These are phyloP conservation scores for Aphidius colemani DNA, from an alignment of 2,888 invertebrate genomes.

Conservation along the genomic window DNA sequence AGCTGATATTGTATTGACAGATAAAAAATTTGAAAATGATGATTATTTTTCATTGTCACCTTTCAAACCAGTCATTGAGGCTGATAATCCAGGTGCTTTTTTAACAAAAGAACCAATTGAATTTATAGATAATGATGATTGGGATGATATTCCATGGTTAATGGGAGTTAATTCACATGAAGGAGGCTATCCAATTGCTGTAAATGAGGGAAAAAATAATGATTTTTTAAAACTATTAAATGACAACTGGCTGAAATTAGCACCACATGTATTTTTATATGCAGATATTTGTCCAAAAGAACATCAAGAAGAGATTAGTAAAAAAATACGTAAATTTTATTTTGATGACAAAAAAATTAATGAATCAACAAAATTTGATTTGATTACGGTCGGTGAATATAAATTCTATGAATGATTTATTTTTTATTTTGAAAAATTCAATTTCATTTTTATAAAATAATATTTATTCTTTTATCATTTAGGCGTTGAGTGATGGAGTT, in stretches of 20 bases:
- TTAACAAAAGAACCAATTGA: conserved; percentile 68
- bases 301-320: conserved; percentile 58
- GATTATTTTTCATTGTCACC: conserved; percentile 60
- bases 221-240: conserved; percentile 64
- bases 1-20: conserved; percentile 61
- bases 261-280: conserved; percentile 69
- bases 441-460: background rate
- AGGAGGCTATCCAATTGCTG: conserved; percentile 63
- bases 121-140: conserved; percentile 60
- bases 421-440: too few species aligned
- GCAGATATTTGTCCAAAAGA: conserved; percentile 63
- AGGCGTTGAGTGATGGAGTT: too few species aligned
- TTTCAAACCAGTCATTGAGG: conserved; percentile 78
- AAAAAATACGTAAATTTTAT: conserved; percentile 65
- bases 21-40: background rate
- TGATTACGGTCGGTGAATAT: conserved; percentile 63
- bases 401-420: conserved; percentile 38
- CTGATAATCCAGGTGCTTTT: conserved; percentile 71
- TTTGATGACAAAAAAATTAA: conserved; percentile 62
- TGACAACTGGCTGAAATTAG: conserved; percentile 63
- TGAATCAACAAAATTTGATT: conserved; percentile 60
- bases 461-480: background rate
- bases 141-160: conserved; percentile 71
- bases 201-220: conserved; percentile 56
- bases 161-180: conserved; percentile 76